Conservation (phyloP, 2,113 vertebrate genomes). For the Neotoma lepida region DNA sequence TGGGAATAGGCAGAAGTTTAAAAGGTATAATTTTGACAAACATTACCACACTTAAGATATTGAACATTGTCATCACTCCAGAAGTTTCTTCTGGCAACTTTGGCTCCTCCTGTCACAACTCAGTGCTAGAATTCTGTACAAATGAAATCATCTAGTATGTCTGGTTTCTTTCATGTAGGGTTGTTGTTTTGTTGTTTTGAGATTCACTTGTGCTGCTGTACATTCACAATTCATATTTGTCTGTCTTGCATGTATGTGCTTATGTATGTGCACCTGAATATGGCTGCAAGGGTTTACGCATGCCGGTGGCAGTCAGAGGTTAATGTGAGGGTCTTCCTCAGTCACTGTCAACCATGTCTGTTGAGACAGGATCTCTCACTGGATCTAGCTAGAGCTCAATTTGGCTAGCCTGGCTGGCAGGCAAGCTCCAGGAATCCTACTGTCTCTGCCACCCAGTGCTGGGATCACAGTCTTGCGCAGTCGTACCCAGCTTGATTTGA, state of each 20-base stretch:
- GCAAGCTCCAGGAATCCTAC: background rate
- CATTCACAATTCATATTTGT: background rate
- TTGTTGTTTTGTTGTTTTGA: conserved; percentile 5
- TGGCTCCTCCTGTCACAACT: background rate
- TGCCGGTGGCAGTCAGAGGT: background rate
- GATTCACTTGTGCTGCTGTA: background rate
- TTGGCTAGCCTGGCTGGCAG: background rate
- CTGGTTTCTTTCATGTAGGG: background rate
- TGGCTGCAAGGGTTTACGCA: background rate
- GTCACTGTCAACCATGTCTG: background rate
- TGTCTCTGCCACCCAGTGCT: background rate
- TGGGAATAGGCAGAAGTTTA: background rate
- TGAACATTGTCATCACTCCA: background rate
- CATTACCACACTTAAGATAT: background rate
- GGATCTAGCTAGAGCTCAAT: background rate
- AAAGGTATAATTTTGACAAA: background rate
- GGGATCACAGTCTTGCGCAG: background rate
- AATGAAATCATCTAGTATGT: background rate
- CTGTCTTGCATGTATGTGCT: background rate
- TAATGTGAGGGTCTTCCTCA: background rate
- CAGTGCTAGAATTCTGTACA: background rate
- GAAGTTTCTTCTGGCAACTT: background rate
- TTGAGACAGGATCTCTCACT: background rate
- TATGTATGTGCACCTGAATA: background rate
- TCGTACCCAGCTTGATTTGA: background rate